Conservation (phyloP, 1,140 invertebrate genomes). For the Grapholita molesta region DNA sequence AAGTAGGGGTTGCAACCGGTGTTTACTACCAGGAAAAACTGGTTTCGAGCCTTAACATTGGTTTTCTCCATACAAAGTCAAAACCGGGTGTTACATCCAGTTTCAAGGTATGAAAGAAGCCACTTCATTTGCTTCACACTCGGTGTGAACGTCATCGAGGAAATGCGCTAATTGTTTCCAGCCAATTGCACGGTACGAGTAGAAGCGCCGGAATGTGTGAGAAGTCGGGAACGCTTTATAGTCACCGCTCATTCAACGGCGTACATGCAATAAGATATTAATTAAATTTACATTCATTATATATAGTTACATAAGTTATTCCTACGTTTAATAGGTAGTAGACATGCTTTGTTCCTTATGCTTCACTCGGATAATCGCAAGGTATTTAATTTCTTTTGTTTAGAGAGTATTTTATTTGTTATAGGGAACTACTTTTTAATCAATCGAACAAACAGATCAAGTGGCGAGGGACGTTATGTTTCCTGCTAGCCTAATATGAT, state of each 20-base stretch:
- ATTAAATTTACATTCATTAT: background rate
- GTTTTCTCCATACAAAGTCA: too few relatives aligned
- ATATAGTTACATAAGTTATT: background rate
- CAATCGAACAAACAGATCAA: too few relatives aligned
- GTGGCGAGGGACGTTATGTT: too few relatives aligned
- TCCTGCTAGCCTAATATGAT: too few relatives aligned
- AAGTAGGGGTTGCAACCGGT: too few relatives aligned
- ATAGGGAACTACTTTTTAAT: too few relatives aligned
- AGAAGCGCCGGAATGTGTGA: conserved; percentile 47
- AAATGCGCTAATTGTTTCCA: conserved; percentile 55
- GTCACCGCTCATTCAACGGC: conserved; percentile 39
- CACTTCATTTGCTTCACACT: conserved; percentile 23
- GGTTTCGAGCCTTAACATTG: too few relatives aligned
- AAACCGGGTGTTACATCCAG: too few relatives aligned
- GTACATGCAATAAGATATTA: background rate
- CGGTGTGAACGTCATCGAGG: conserved; percentile 33
- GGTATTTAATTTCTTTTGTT: background rate
- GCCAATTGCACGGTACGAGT: conserved; percentile 35
- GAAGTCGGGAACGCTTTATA: conserved; percentile 41
- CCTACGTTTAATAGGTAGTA: background rate
- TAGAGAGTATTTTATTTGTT: background rate
- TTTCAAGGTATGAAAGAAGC: background rate
- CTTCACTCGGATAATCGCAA: background rate
- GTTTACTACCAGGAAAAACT: too few relatives aligned
- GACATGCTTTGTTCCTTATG: background rate